Evolutionary conservation across 2,888 invertebrate species (phyloP), one percentile per base, ranked within the genome.

Genomic region (Gisinianus flammeolus): DNA sequence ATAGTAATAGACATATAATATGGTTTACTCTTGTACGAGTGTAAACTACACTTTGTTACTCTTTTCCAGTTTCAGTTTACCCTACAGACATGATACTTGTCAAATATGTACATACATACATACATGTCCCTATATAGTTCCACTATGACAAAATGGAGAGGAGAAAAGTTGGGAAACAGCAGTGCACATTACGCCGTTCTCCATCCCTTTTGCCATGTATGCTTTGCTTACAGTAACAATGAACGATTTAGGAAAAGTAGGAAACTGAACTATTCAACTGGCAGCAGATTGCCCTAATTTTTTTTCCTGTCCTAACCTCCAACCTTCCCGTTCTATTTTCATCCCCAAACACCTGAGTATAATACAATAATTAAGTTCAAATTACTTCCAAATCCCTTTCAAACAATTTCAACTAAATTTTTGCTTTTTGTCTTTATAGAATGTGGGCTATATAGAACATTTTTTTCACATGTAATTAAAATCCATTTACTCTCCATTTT

Each of bases 261-360:
- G 28, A 64, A 64, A 16, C 26, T 16, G 30, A 56, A 56, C 56
- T 56, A 12, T 12, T 56, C 56, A 3, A 56, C 22, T 56, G 56
- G 56, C 5, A 64, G 30, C 26, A 26, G 64, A 64, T 64, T 64
- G 30, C 64, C 28, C 30, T 64, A 30, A 64, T 64, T 64, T 64
- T 64, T 44, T 44, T 44, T 44, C n/a, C n/a, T n/a, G 44, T 19
- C 44, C 44, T 44, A 44, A 2, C 26, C 64, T 64, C 26, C 58
- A 64, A 64, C 24, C 28, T 22, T 26, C 10, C 12, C 22, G 12
- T 8, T 6, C 64, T 8, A 26, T 26, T 8, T 16, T 26, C 64
- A 26, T 3, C 22, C 2, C 3, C 58, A 58, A 58, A 58, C 26
- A 58, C 44, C 44, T 44, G 44, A 44, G 44, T 44, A 44, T 44